Base-by-base conservation (phyloP, 2,888 invertebrate species). In the Matsumyia berberina region DNA sequence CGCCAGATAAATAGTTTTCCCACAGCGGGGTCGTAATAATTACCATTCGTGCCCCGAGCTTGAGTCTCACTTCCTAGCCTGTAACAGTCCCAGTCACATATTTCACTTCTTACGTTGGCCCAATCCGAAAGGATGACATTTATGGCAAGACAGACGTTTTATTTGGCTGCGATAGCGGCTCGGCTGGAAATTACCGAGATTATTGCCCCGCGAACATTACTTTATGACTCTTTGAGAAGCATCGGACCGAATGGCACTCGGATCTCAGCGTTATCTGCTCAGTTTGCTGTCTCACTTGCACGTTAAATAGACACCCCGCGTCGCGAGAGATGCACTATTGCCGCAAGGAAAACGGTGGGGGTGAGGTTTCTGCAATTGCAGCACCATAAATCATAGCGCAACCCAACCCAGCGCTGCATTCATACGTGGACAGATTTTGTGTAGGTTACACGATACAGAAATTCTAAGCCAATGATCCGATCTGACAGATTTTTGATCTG, bases 401-500 rank as follows among this genome's bases (percentile, higher is more conserved):
- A 80, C 85, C 85, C 80, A 80, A 85, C 85, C 85, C 85, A 85
- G 73, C 64, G 60, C 35, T 9, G 55, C 74, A 74, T 76, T 80
- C 80, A 76, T 85, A 85, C 74, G 85, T 85, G 74, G 85, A 85
- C 85, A 85, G 80, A 66, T 85, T 74, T 80, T 70, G 85, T 85
- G 85, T 85, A 79, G 83, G 83, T 64, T 79, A 85, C 70, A 51
- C 69, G 73, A 74, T 74, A 70, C 58, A 80, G 51, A 80, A 70
- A 80, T 85, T 80, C 85, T 85, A 80, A 80, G 85, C 66, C 85
- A 85, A 51, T 76, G 85, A 85, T 85, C 85, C 74, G 64, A 85
- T 85, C 80, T 85, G 85, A 85, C 85, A 80, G 80, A 85, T 85
- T 85, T 80, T 85, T 85, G 85, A 85, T 85, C 85, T 85, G 79